Evolutionary conservation across 2,797 vertebrate genomes (phyloP), one percentile per base, ranked within the genome.

Genomic region (Tarsius wallacei): DNA sequence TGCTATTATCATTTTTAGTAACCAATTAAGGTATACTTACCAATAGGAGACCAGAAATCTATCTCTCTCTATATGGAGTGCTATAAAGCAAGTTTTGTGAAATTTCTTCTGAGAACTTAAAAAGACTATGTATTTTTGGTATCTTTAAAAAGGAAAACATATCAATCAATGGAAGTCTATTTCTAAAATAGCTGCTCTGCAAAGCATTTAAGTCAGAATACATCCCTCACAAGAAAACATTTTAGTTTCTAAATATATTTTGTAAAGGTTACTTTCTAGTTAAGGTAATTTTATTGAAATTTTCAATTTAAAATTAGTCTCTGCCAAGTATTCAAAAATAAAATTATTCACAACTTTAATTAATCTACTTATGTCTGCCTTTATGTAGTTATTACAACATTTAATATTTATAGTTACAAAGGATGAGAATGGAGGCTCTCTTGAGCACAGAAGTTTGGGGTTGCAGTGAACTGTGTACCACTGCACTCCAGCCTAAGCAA

Each of bases 281-380:
- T 91, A 55, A 80, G 55, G 0, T 47, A 33, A 12, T 83, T 33
- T 70, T 70, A 91, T 80, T 22, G 14, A 89, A 96, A 71, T 64
- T 57, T 61, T 97, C 22, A 7, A 15, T 49, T 85, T 94, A 42
- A 97, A 96, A 96, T 93, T 94, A 22, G 59, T 33, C 68, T 94
- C 7, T 87, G 61, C 13, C 22, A 82, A 91, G 84, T 80, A 90
- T 33, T 93, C n/a, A 59, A 51, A 77, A 70, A 61, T 13, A 94
- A 95, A 93, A 83, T 1, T 3, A 96, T 76, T 91, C 24, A 89
- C 68, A 90, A 82, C 12, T 97, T 97, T 84, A 70, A 21, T 97
- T 80, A 73, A 24, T 95, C 1, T 96, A 96, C 95, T 83, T 80
- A 17, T 59, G 83, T 68, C 47, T 51, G 51, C 1, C 51, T 10